Base-by-base conservation (phyloP, 1,140 invertebrate species). In the Cardiocondyla obscurior region DNA sequence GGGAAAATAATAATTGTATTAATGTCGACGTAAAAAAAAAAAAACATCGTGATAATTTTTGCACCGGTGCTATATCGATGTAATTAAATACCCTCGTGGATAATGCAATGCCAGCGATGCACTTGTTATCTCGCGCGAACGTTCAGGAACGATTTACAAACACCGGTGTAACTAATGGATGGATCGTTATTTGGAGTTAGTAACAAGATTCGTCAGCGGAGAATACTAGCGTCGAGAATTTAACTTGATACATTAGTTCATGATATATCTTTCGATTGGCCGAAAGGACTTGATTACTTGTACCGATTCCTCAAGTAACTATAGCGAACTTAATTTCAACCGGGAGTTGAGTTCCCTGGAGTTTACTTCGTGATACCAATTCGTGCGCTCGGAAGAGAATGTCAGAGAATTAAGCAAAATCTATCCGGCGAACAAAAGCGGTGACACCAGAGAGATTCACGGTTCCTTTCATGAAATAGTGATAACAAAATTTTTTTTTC, bases 241-340 rank as follows among this genome's bases (percentile, higher is more conserved):
- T n/a, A 39, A 53, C 33, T 79, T 22, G 2, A 16, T 49, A 22
- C n/a, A 28, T 53, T 67, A 25, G 22, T 39, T 53, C 12, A 12
- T 22, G 62, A 67, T 69, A 55, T 69, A 79, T 79, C 46, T 69
- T 69, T 14, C 42, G 22, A 79, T 79, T 67, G 16, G 33, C 6
- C 25, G 30, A 79, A 67, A 22, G 49, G 46, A 39, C 44, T 42
- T 53, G 62, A 79, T 79, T 79, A 79, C 74, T 53, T 69, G 60
- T 55, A 25, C 62, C 22, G 46, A 67, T 79, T 77, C 60, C 74
- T 77, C 30, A 30, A 42, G 62, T 67, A 55, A 79, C 62, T 79
- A 79, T 42, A 69, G 16, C 5, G 46, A 65, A 79, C 33, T 79
- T 79, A 79, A 79, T 53, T 69, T 79, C 74, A 67, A 53, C 22